A percentile compares a stretch with the other conserved stretches of the same genome.
Evolutionary conservation across 2,888 invertebrate genomes (phyloP).

Genomic region (Nomada fucata): DNA sequence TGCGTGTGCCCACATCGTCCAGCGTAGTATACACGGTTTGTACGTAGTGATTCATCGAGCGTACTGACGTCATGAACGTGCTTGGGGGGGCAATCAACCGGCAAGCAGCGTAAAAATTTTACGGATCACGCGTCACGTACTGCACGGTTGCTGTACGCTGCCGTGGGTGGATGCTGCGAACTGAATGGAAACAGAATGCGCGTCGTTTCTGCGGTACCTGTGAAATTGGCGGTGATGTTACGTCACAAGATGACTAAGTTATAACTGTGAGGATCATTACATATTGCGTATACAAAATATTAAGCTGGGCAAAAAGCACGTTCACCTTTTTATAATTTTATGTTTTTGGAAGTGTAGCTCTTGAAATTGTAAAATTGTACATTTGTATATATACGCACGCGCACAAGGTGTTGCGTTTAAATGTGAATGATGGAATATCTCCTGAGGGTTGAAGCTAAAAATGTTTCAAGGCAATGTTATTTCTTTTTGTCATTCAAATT

Average conservation of each 20-base stretch:
- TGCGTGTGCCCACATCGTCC: conserved; percentile 15
- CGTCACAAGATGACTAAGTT: background rate
- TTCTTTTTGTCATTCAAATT: too few species aligned
- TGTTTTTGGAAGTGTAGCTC: too few species aligned
- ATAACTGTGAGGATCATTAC: too few species aligned
- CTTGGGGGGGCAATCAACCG: conserved; percentile 74
- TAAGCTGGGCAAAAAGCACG: too few species aligned
- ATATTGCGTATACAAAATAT: too few species aligned
- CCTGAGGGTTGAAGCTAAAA: too few species aligned
- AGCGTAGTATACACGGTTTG: conserved; percentile 41
- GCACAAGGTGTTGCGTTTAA: too few species aligned
- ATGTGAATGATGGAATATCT: too few species aligned
- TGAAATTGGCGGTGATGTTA: conserved; percentile 11
- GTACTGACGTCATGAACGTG: conserved; percentile 70
- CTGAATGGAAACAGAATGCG: conserved; percentile 44
- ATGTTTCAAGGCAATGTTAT: too few species aligned
- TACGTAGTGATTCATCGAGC: conserved; percentile 66
- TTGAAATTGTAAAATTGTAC: too few species aligned
- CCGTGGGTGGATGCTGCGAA: conserved; percentile 54
- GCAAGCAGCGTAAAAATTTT: conserved; percentile 69
- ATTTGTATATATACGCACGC: too few species aligned
- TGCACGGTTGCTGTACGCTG: conserved; percentile 46
- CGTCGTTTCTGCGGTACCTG: conserved; percentile 16
- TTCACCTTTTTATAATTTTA: too few species aligned
- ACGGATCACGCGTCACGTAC: conserved; percentile 58